Percentiles rank a stretch among this genome's conserved stretches.
These are phyloP conservation scores for Anthophora plumipes DNA, from an alignment of 2,888 invertebrate species.

Conservation along the genomic window DNA sequence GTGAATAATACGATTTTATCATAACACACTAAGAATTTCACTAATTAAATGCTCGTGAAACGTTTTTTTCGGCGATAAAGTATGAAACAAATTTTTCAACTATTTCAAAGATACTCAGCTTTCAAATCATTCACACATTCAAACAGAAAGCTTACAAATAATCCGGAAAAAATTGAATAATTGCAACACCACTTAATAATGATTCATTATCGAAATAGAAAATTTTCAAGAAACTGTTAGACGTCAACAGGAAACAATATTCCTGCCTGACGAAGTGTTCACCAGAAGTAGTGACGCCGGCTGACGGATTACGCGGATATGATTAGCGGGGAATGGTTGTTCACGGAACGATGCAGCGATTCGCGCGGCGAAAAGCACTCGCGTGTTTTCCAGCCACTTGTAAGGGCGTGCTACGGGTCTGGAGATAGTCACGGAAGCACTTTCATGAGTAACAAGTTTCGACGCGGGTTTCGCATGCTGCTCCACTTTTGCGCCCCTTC, in stretches of 20 bases:
- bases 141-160: neutral
- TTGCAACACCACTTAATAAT: too few species aligned
- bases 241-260: neutral
- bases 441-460: conserved; percentile 71
- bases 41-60: too few species aligned
- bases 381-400: conserved; percentile 69
- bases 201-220: neutral
- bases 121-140: neutral
- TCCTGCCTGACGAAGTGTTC: neutral
- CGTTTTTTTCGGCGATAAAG: too few species aligned
- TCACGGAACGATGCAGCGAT: conserved; percentile 44
- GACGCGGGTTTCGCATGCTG: conserved; percentile 65
- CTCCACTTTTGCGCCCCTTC: conserved; percentile 44
- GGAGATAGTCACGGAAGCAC: conserved; percentile 71
- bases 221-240: neutral
- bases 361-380: conserved; percentile 49
- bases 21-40: too few species aligned
- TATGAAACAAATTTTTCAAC: too few species aligned
- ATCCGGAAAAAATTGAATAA: too few species aligned
- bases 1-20: too few species aligned
- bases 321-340: conserved; percentile 46
- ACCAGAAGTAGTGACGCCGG: neutral
- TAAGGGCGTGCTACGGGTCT: conserved; percentile 55
- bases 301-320: conserved; percentile 48
- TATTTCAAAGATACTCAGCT: too few species aligned